Evolutionary conservation across 2,797 vertebrate genomes (phyloP).

Genomic region (Gymnodraco acuticeps): DNA sequence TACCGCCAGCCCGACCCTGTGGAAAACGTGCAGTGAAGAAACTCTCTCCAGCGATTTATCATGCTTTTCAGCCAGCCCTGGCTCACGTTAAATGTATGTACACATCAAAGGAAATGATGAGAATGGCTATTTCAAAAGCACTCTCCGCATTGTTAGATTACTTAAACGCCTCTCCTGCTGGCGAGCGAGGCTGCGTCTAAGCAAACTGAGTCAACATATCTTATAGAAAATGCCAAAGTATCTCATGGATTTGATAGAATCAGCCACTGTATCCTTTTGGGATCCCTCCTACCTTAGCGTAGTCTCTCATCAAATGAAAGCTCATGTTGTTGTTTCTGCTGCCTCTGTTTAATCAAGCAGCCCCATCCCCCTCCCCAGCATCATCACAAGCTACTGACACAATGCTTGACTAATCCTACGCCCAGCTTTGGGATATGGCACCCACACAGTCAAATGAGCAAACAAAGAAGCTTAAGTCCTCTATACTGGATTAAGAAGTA

Average conservation of each 20-base stretch:
- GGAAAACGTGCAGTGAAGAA: slow-evolving; percentile 60
- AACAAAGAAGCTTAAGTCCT: slow-evolving; percentile 77
- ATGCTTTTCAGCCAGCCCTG: slow-evolving; percentile 63
- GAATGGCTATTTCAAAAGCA: slow-evolving; percentile 61
- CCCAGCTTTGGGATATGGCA: slow-evolving; percentile 66
- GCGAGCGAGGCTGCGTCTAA: slow-evolving; percentile 17
- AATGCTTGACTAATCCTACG: slow-evolving; percentile 69
- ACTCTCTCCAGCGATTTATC: slow-evolving; percentile 72
- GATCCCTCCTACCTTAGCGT: slow-evolving; percentile 26
- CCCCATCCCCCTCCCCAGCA: slow-evolving; percentile 35
- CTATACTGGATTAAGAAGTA: slow-evolving; percentile 71
- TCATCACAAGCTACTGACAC: slow-evolving; percentile 69
- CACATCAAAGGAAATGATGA: slow-evolving; percentile 75
- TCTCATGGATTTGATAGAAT: slow-evolving; percentile 35
- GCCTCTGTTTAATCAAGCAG: slow-evolving; percentile 50
- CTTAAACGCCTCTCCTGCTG: slow-evolving; percentile 52
- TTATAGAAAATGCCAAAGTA: slow-evolving; percentile 26
- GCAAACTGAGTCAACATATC: slow-evolving; percentile 53
- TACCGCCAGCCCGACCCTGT: slow-evolving; percentile 45
- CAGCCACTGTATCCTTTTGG: slow-evolving; percentile 2
- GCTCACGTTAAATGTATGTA: slow-evolving; percentile 70
- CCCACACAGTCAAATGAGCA: slow-evolving; percentile 79
- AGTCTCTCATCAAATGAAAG: slow-evolving; percentile 40
- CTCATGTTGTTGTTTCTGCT: slow-evolving; percentile 52
- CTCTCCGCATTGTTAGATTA: slow-evolving; percentile 55